phyloP scores from a whole-genome alignment of 2,888 invertebrate species.

The Rhynchonema sp. region DNA sequence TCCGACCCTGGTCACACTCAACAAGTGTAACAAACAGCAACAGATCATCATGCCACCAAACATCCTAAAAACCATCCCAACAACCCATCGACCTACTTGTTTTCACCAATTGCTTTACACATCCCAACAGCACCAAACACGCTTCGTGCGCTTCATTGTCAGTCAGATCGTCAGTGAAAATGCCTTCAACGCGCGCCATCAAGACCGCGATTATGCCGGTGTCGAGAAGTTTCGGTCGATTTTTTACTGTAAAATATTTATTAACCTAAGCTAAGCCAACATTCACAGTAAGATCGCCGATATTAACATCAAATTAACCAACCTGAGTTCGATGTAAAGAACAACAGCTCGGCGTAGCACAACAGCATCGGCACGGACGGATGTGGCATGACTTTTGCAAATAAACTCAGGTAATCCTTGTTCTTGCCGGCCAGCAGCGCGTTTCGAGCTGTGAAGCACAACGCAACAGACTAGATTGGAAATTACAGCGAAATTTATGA shows the following conservation, averaged over 20 bases:
- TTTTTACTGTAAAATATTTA: not conserved
- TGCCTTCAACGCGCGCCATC: not conserved
- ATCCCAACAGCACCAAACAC: not conserved
- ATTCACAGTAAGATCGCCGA: too few species aligned
- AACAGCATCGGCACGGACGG: not conserved
- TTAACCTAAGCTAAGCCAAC: too few species aligned
- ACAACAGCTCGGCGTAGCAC: not conserved
- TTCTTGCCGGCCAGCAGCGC: not conserved
- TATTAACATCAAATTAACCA: not conserved
- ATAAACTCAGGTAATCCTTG: not conserved
- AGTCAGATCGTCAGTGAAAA: not conserved
- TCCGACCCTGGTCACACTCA: not conserved
- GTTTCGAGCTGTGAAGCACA: not conserved
- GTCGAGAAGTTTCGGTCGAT: not conserved
- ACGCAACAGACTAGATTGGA: too few species aligned
- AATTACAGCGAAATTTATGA: too few species aligned
- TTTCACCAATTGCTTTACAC: not conserved
- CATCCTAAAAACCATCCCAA: not conserved
- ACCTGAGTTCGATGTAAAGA: not conserved
- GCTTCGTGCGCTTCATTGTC: not conserved
- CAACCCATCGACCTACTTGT: not conserved
- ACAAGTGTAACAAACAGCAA: not conserved
- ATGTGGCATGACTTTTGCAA: not conserved
- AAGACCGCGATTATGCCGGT: not conserved
- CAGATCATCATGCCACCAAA: not conserved